Evolutionary conservation across 2,113 vertebrate species (phyloP).

Genomic region (Dipodomys stephensi): DNA sequence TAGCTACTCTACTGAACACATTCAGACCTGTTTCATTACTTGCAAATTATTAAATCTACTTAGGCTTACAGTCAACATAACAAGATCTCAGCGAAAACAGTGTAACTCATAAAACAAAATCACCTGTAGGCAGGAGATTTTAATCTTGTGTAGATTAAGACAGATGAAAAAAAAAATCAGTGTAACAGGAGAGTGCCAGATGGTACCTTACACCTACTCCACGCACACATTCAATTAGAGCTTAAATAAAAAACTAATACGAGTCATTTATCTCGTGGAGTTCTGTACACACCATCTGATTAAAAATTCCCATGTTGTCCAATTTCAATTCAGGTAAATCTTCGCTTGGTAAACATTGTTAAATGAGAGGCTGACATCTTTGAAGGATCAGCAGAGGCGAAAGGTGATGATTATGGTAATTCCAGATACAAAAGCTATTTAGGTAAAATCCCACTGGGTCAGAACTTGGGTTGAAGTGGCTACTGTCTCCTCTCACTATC

Average conservation of each 20-base stretch:
- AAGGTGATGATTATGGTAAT: neutral
- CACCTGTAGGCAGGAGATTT: neutral
- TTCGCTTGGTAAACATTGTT: neutral
- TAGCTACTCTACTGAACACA: neutral
- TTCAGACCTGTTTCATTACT: conserved; percentile 20
- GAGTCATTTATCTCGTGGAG: conserved; percentile 65
- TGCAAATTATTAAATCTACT: conserved; percentile 37
- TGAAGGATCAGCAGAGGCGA: neutral
- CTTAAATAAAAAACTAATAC: conserved; percentile 81
- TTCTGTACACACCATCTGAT: conserved; percentile 64
- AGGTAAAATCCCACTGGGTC: neutral
- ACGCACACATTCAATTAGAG: conserved; percentile 79
- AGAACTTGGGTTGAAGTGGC: neutral
- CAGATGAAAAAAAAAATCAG: conserved; percentile 47
- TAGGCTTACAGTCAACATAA: conserved; percentile 5
- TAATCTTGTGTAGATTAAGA: conserved; percentile 68
- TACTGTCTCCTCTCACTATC: neutral
- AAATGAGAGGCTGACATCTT: neutral
- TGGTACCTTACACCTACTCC: conserved; percentile 76
- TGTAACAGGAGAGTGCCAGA: conserved; percentile 63
- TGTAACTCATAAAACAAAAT: conserved; percentile 50
- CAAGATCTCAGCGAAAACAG: neutral
- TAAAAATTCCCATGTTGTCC: conserved; percentile 57
- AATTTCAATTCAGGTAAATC: neutral
- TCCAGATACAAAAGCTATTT: neutral